These are phyloP conservation scores for Acipenser ruthenus DNA, from an alignment of 2,797 vertebrate species.

Conservation along the genomic window DNA sequence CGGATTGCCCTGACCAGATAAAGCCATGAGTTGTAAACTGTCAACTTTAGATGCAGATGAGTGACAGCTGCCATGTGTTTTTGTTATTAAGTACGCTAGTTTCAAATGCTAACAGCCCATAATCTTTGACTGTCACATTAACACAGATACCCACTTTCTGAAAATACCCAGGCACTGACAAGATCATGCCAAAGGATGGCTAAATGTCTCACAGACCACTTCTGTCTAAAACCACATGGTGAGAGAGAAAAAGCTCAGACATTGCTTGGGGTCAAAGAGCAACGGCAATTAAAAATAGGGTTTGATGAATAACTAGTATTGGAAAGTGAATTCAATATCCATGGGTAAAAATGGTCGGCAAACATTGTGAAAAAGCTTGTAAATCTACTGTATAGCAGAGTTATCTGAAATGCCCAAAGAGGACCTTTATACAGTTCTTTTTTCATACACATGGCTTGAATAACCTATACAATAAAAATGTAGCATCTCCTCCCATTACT, in stretches of 20 bases:
- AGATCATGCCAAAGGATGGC: not conserved
- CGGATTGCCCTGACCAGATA: not conserved
- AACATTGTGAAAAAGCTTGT: too few relatives aligned
- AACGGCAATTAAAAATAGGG: not conserved
- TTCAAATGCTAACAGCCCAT: not conserved
- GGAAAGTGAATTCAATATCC: too few relatives aligned
- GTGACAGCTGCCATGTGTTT: constrained; percentile 4
- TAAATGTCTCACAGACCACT: not conserved
- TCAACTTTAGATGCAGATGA: not conserved
- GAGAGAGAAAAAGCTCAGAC: not conserved
- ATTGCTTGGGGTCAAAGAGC: not conserved
- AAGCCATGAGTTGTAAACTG: constrained; percentile 1
- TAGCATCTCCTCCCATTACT: too few relatives aligned
- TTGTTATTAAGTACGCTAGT: constrained; percentile 1
- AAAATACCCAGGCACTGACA: constrained; percentile 6
- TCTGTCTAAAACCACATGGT: too few relatives aligned
- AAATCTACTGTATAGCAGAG: too few relatives aligned
- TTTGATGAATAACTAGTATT: too few relatives aligned
- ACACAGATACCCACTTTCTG: constrained; percentile 1
- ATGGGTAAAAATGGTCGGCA: too few relatives aligned
- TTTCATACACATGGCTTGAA: too few relatives aligned
- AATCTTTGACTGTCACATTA: constrained; percentile 11
- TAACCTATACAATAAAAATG: too few relatives aligned
- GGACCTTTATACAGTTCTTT: too few relatives aligned
- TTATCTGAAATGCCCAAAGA: too few relatives aligned